Evolutionary conservation across 2,797 vertebrate species (phyloP), one percentile per base, ranked within the genome.

Genomic region (Pantherophis vulpinus): DNA sequence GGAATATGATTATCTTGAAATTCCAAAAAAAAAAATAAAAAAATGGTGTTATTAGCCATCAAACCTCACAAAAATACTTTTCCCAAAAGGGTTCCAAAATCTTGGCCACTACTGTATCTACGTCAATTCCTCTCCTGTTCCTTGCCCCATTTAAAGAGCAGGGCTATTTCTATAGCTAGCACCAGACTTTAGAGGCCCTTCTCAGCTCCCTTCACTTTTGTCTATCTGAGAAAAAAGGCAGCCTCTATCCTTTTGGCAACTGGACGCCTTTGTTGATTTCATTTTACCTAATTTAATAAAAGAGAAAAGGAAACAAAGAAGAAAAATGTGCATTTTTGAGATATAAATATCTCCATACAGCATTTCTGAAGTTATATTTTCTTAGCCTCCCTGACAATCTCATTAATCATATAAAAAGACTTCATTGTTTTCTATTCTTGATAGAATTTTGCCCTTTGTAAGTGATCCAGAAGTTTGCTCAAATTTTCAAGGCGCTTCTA

Each of bases 341-440:
- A 51, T 59, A 56, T 61, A 59, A 90, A 87, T 37, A 86, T 91
- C 89, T 93, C 61, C 92, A 60, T 59, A 93, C 88, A 16, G 60
- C n/a, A 47, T 29, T 25, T 20, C 32, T n/a, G 18, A 25, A 56
- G 13, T 63, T 9, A 20, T 25, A 4, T 20, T 55, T n/a, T n/a
- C n/a, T 86, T 1, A 10, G 59, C 16, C 12, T 11, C 16, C 25
- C 60, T 87, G 89, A 25, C 89, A 88, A 63, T 27, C 9, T 5
- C 60, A 23, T 87, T 86, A 61, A 83, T 58, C 88, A 93, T 8
- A 5, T 13, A 2, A 20, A 32, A 20, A 74, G 51, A n/a, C 29
- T 54, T 20, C 47, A 14, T 25, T 83, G 59, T 79, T 86, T 32
- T 3, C 13, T 10, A 13, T 32, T 74, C 37, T 32, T 4, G 16